Evolutionary conservation across 1,140 invertebrate genomes (phyloP), one percentile per base, ranked within the genome.

Genomic region (Helicoverpa zea): DNA sequence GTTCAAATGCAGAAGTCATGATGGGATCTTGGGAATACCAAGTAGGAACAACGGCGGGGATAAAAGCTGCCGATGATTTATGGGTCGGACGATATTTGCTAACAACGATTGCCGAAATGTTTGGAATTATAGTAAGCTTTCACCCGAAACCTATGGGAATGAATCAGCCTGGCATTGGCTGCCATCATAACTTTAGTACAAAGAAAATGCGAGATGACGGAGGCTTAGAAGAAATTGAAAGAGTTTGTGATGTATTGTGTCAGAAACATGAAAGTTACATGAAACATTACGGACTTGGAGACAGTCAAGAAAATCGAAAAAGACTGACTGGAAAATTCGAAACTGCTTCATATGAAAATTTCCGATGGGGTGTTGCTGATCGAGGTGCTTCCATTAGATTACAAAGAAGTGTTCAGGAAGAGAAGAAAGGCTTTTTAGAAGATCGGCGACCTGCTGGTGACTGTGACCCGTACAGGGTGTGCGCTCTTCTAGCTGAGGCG

Each of bases 1-100:
- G 99, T 14, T 98, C 97, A 5, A 99, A 99, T 91, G 99, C 98
- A 13, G 99, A 99, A 95, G 98, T 99, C 14, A 99, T 99, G 98
- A 98, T 98, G 49, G 97, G 97, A 35, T 98, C 98, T 84, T 97
- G 96, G 96, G 96, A 97, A 88, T 96, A 94, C 88, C 96, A 96
- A 96, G 96, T 98, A n/a, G 98, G 98, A 14, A 97, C 98, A 0
- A 97, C 96, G 79, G 95, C 97, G 87, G 98, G 98, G 1, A 98
- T 99, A 68, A 95, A 95, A 29, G 98, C 97, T 87, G 98, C 98
- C 13, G 98, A 99, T 87, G 97, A 99, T 88, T 93, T 99, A 13
- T 99, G 98, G 98, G 96, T 99, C 35, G 96, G 98, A 0, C 95
- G 98, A 52, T 99, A 97, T 94, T 95, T 99, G 49, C 94, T 99